Base-by-base conservation (phyloP, 92 coral and sea anemone species). In the Plumapathes pennacea region DNA sequence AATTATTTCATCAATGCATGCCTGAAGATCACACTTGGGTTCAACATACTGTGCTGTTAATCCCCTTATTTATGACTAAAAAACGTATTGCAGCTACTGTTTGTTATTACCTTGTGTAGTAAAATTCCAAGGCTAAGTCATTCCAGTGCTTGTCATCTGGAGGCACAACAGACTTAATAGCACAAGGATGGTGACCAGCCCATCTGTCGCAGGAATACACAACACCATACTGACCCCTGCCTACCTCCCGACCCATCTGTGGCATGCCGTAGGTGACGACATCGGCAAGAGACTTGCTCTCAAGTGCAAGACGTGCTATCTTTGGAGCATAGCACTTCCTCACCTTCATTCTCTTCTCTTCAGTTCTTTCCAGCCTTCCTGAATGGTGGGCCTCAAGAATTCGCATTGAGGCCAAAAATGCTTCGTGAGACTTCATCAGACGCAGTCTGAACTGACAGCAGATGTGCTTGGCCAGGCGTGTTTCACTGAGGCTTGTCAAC, bases 131-230 rank as follows among this genome's bases (percentile, higher is more conserved):
- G 20, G 98, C 96, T 31, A 92, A 85, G 41, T 92, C 98, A 76
- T 92, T 92, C 98, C 98, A 92, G 40, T 92, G 98, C 39, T 92
- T 92, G 56, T 92, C 98, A 81, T 92, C 98, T 38, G 98, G 98
- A 38, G 98, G 98, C 27, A 92, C 98, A 27, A 92, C 98, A 25
- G 98, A 92, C 63, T 92, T 92, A 60, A 92, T 84, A 3, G 98
- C 98, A 81, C 98, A 92, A 1, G 98, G 96, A 10, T 80, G 85
- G 26, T 68, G 86, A n/a, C 98, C 98, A 46, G 98, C 98, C 91
- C 89, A 92, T 32, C 95, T 65, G 5, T 92, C 98, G 67, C 98
- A 92, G 0, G 98, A 68, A 70, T 92, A 92, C 54, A 94, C 96
- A 31, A 94, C 99, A 6, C 99, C 96, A 73, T 94, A 94, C 63